A percentile compares a stretch with the other conserved stretches of the same genome.
Conservation (phyloP, 2,888 invertebrate species). For the Scaeva pyrastri region DNA sequence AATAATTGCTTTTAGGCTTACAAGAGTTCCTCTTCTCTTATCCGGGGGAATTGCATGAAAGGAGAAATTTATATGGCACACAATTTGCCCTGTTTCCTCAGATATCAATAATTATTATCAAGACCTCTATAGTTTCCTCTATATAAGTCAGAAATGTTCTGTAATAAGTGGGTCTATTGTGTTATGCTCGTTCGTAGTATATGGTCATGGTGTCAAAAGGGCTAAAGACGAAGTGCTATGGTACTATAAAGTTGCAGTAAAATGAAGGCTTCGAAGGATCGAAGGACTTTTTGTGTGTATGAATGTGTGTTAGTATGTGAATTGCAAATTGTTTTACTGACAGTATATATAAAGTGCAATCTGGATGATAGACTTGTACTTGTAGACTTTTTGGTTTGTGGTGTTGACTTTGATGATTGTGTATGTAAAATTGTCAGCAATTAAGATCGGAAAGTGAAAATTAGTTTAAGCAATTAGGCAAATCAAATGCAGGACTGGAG, state of each 20-base stretch:
- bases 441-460: slow-evolving; percentile 23
- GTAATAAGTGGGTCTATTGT: slow-evolving; percentile 35
- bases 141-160: slow-evolving; percentile 29
- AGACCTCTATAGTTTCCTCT: not conserved
- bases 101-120: slow-evolving; percentile 15
- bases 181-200: not conserved
- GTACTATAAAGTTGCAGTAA: slow-evolving; percentile 15
- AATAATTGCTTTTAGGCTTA: slow-evolving; percentile 51
- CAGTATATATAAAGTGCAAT: slow-evolving; percentile 5
- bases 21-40: not conserved
- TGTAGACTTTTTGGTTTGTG: slow-evolving; percentile 20
- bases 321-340: slow-evolving; percentile 28
- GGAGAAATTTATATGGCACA: not conserved
- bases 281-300: not conserved
- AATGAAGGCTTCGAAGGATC: too few relatives aligned
- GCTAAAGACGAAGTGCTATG: slow-evolving; percentile 13
- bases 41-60: slow-evolving; percentile 9
- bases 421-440: slow-evolving; percentile 6
- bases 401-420: slow-evolving; percentile 6
- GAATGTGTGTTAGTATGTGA: too few relatives aligned
- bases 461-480: slow-evolving; percentile 1
- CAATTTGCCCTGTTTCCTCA: slow-evolving; percentile 22
- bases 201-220: slow-evolving; percentile 1
- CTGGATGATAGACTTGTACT: not conserved
- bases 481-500: not conserved